Evolutionary conservation across 2,113 vertebrate species (phyloP), one percentile per base, ranked within the genome.

Genomic region (Megaceryle maxima): DNA sequence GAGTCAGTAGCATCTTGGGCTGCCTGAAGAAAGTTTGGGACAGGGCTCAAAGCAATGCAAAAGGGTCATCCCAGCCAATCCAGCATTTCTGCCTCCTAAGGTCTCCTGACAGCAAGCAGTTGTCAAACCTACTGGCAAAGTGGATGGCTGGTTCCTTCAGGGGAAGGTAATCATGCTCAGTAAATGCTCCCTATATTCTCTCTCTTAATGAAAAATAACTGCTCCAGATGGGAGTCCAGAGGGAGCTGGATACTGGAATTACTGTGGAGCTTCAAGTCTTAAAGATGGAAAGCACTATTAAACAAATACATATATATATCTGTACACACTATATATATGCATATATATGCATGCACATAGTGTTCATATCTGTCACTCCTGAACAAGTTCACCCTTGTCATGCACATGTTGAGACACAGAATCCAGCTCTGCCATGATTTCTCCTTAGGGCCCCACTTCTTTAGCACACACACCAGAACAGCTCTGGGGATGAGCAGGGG

Each of bases 151-250:
- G 10, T 63, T 64, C 68, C 72, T 18, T 51, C 37, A 59, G 72
- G 37, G 50, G 44, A 51, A 85, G 59, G 16, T 63, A 63, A 75
- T 24, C 28, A 33, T 8, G 12, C 66, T 31, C 50, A 44, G n/a
- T 15, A 87, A 90, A 75, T 37, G 13, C n/a, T 62, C 66, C 25
- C 16, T 79, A 93, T 88, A 12, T 85, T n/a, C 46, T 51, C 26
- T 74, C 60, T 70, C 13, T 37, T 60, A 76, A 68, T 68, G 51
- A 88, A 90, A 81, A 90, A 43, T 46, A 85, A 22, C n/a, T 79
- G 37, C 50, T 79, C 28, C 70, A 64, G 29, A 16, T 59, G 15
- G 31, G 51, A 88, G 15, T 57, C 64, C 48, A 43, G 78, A 79
- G 57, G 41, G 46, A 82, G 19, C 4, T 37, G 13, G 16, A 9